Base-by-base conservation (phyloP, 2,888 invertebrate species). In the Agrenia bidenticulata region DNA sequence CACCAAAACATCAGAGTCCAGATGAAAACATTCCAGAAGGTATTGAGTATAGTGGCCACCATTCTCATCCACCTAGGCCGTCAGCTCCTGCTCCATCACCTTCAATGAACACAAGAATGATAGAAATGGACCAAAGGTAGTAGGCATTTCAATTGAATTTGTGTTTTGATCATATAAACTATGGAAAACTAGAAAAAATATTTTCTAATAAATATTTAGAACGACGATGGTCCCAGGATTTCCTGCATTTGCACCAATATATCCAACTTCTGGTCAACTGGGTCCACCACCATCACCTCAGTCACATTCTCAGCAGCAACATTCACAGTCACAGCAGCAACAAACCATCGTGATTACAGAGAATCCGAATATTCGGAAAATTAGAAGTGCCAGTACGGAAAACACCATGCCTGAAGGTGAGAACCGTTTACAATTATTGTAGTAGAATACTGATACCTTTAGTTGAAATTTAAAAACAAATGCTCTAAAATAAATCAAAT, bases 221-320 rank as follows among this genome's bases (percentile, higher is more conserved):
- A 63, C 70, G 60, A 73, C 66, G 37, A 73, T 74, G 73, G 71
- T 66, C 54, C 68, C 76, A 58, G 73, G 72, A 19, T 76, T 74
- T 68, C 73, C 73, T 64, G 66, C 73, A 39, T 75, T 76, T 62
- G 70, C 67, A 24, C 69, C 73, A 5, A 73, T 74, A 63, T 73
- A 74, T 61, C 73, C 73, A 41, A 54, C 67, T 21, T 63, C 67
- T 73, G 77, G 70, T 73, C 78, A 61, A 70, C 78, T 78, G 83
- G 80, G 75, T 84, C 82, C 78, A 84, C 82, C 74, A 83, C 81
- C 77, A 83, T 78, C 79, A 85, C 81, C 79, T 85, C 81, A 76
- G 84, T 78, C 78, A 82, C 83, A 64, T 72, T 75, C 66, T 75
- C 67, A 67, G 69, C 70, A 72, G 65, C 68, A 70, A 73, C 72